These are phyloP conservation scores for Heliothis subflexa DNA, from an alignment of 1,140 invertebrate genomes.

Conservation along the genomic window DNA sequence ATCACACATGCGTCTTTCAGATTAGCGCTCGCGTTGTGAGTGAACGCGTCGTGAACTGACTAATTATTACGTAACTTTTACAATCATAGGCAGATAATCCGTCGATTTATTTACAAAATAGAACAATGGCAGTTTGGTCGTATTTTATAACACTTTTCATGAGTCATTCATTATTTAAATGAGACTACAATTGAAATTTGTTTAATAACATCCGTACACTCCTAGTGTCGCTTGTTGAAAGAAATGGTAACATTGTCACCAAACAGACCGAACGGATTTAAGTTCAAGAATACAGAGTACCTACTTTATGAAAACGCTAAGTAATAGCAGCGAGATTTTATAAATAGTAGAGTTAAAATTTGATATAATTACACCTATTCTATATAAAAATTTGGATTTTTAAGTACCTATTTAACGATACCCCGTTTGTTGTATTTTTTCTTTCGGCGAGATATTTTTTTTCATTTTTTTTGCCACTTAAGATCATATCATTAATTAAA, in stretches of 20 bases:
- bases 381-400: too few relatives aligned
- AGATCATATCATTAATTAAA: too few relatives aligned
- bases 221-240: background rate
- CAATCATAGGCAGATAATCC: conserved; percentile 9
- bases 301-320: too few relatives aligned
- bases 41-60: conserved; percentile 1
- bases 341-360: too few relatives aligned
- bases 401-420: too few relatives aligned
- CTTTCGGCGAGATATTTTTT: too few relatives aligned
- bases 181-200: background rate
- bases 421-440: too few relatives aligned
- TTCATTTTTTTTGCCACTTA: too few relatives aligned
- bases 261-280: background rate
- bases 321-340: too few relatives aligned
- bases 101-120: conserved; percentile 29
- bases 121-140: conserved; percentile 18
- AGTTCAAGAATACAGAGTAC: too few relatives aligned
- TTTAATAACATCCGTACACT: conserved; percentile 15
- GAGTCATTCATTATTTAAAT: conserved; percentile 16
- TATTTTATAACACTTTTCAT: conserved; percentile 32
- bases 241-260: conserved; percentile 7
- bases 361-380: too few relatives aligned
- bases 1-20: background rate
- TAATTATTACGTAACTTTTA: conserved; percentile 23
- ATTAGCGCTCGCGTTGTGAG: background rate